A percentile compares a stretch with the other conserved stretches of the same genome.
Conservation (phyloP, 53 echinoderm and acorn worm genomes). For the Echinometra lucunter region DNA sequence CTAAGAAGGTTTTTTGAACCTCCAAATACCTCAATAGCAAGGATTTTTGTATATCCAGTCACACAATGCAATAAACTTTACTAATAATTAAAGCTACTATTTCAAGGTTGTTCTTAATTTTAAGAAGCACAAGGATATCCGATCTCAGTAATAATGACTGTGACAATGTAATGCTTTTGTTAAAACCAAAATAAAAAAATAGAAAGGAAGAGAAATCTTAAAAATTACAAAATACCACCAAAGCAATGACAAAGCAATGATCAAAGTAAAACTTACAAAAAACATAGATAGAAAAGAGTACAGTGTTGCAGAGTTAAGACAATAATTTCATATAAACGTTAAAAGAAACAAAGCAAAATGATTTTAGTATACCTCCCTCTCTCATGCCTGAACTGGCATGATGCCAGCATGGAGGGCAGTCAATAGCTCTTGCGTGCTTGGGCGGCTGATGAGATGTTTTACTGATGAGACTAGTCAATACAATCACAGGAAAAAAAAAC, state of each 20-base stretch:
- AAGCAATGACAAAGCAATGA: not conserved
- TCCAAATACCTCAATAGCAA: not conserved
- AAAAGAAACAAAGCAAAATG: not conserved
- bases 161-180: not conserved
- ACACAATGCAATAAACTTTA: not conserved
- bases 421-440: slow-evolving; percentile 18
- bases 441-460: not conserved
- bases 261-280: not conserved
- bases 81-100: not conserved
- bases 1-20: not conserved
- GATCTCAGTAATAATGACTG: not conserved
- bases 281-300: too few species aligned
- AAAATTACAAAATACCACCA: too few species aligned
- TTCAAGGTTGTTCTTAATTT: not conserved
- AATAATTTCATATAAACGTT: not conserved
- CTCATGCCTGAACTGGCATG: slow-evolving; percentile 14
- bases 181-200: not conserved
- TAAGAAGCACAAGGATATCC: not conserved
- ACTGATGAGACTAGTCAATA: not conserved
- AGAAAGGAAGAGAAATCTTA: too few species aligned
- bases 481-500: slow-evolving; percentile 1
- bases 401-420: not conserved
- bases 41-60: not conserved
- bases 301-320: too few species aligned
- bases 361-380: not conserved